Evolutionary conservation across 2,113 vertebrate species (phyloP).

Genomic region (Mugil cephalus): DNA sequence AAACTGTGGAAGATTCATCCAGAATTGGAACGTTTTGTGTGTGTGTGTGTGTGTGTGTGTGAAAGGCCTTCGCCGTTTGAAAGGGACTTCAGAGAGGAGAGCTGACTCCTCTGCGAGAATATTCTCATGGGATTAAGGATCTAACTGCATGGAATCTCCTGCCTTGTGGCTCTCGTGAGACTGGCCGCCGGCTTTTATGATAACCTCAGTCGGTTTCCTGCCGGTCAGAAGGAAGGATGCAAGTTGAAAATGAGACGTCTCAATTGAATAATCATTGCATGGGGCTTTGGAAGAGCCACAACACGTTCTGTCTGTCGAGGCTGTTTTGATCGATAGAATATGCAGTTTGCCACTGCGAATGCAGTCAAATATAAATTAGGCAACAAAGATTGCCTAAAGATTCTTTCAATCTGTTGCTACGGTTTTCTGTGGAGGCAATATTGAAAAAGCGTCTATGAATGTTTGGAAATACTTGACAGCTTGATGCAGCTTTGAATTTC

Average conservation of each 20-base stretch:
- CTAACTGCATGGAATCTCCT: conserved; percentile 54
- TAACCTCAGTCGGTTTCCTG: conserved; percentile 63
- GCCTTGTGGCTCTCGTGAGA: conserved; percentile 57
- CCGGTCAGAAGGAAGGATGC: conserved; percentile 44
- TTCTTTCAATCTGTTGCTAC: conserved; percentile 12
- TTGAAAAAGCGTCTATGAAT: conserved; percentile 1
- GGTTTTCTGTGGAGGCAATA: not conserved
- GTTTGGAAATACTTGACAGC: no score
- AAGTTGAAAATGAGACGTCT: conserved; percentile 50
- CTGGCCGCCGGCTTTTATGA: conserved; percentile 65
- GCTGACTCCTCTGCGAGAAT: conserved; percentile 46
- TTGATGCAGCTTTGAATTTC: conserved; percentile 48
- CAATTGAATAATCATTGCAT: conserved; percentile 51
- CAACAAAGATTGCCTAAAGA: no score
- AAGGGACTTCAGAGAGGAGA: conserved; percentile 49
- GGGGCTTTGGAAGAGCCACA: conserved; percentile 41
- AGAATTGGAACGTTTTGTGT: conserved; percentile 63
- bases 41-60: conserved; percentile 44
- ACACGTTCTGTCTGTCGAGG: conserved; percentile 52
- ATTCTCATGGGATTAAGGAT: conserved; percentile 65
- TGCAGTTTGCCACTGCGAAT: conserved; percentile 3
- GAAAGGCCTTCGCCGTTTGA: conserved; percentile 51
- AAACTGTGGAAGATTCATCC: conserved; percentile 41
- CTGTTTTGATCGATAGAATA: conserved; percentile 53
- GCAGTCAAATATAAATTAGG: conserved; percentile 23